Base-by-base conservation (phyloP, 2,888 invertebrate species). In the Gymnosoma rotundatum region DNA sequence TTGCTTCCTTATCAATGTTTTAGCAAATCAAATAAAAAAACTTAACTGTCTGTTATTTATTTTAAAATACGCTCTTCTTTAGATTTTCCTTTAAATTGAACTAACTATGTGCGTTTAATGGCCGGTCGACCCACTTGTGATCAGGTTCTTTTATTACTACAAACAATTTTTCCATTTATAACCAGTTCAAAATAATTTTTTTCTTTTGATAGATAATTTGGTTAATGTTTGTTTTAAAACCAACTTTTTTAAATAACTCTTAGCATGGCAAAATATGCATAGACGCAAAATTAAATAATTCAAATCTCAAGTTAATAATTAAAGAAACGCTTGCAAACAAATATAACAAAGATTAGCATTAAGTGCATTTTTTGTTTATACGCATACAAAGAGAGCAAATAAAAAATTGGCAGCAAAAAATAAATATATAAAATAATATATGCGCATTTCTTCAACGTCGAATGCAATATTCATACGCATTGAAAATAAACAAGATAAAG, bases 41-140 rank as follows among this genome's bases (percentile, higher is more conserved):
- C 7, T n/a, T 5, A 32, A 1, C 58, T 58, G 58, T 8, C 4
- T 16, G 16, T 16, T 32, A 5, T 18, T 52, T 52, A 9, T 16
- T 48, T 21, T 21, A 6, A 12, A 54, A 54, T 25, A 10, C 20
- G 25, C 21, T 54, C 54, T 54, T 54, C 54, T 21, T 54, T 45
- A 45, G 8, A 4, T 21, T 5, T n/a, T 63, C 16, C 14, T 45
- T 50, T 36, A 7, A 52, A 36, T 66, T 50, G 36, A 5, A 16
- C 16, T 50, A 5, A 16, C 16, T 52, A 36, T 52, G 66, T 66
- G 50, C 36, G 32, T 60, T 58, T 60, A 14, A 36, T 18, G 48
- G 72, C 58, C 58, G 48, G 48, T 72, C 58, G 48, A 48, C 70
- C 42, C 58, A 56, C 45, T 70, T 70, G n/a, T 42, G 70, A 70